A percentile compares a stretch with the other conserved stretches of the same genome.
These are phyloP conservation scores for Aeoliscus strigatus DNA, from an alignment of 2,797 vertebrate species.

Conservation along the genomic window DNA sequence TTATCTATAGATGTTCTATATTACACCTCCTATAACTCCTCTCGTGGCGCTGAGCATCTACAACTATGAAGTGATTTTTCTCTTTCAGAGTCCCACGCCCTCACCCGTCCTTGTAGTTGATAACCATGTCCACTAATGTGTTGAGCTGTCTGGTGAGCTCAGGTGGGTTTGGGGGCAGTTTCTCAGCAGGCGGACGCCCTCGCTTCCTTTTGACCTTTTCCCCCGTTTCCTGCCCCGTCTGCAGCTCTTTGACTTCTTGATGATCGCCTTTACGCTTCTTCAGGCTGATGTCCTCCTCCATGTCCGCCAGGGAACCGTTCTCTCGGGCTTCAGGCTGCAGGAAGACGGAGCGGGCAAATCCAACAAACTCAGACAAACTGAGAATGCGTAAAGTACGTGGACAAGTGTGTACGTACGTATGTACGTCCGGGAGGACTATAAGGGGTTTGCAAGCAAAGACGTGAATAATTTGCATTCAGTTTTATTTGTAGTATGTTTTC, in stretches of 20 bases:
- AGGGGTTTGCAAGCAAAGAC: conserved; percentile 14
- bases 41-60: too few species aligned
- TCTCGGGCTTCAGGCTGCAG: conserved; percentile 79
- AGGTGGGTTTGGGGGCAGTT: conserved; percentile 93
- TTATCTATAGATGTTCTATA: too few species aligned
- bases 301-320: conserved; percentile 90
- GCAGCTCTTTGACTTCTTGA: conserved; percentile 80
- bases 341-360: conserved; percentile 21
- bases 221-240: conserved; percentile 79
- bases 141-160: conserved; percentile 95
- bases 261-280: conserved; percentile 93
- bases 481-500: conserved; percentile 13
- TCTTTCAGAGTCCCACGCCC: conserved; percentile 15
- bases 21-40: too few species aligned
- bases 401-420: too few species aligned
- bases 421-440: too few species aligned
- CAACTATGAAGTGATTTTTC: too few species aligned
- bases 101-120: conserved; percentile 98
- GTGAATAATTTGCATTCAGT: conserved; percentile 9
- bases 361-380: conserved; percentile 23
- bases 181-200: conserved; percentile 93
- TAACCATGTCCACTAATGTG: conserved; percentile 94
- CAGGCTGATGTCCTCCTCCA: conserved; percentile 92
- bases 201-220: conserved; percentile 95
- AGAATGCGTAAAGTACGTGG: too few species aligned